Conservation (phyloP, 2,888 invertebrate species). For the Lasioglossum lativentre region DNA sequence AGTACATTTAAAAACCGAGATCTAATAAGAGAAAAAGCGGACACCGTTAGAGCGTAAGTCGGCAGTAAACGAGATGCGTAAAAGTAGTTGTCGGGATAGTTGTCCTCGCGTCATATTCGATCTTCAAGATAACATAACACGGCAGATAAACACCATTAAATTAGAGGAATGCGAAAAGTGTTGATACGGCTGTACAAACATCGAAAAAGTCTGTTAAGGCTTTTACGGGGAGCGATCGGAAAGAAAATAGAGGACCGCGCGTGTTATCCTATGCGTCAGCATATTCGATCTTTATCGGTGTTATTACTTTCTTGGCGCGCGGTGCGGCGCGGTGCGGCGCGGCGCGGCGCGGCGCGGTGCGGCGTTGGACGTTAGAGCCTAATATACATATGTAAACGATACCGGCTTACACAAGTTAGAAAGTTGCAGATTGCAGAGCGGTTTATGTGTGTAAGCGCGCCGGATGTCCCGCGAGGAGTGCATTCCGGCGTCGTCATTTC, state of each 20-base stretch:
- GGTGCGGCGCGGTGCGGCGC: too few relatives aligned
- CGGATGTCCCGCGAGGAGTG: constrained; percentile 5
- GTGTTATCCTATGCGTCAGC: constrained; percentile 4
- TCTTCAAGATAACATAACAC: neutral
- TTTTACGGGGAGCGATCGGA: neutral
- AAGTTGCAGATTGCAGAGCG: neutral
- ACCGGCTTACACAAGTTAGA: constrained; percentile 8
- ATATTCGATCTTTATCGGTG: neutral
- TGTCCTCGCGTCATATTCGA: neutral
- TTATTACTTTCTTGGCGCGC: constrained; percentile 15
- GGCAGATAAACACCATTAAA: neutral
- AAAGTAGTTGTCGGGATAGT: neutral
- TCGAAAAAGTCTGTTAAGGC: neutral
- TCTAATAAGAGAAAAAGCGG: neutral
- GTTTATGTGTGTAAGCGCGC: constrained; percentile 1
- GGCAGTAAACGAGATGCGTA: neutral
- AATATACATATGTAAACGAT: constrained; percentile 9
- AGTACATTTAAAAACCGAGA: neutral
- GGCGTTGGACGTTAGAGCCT: neutral
- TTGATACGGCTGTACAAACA: neutral
- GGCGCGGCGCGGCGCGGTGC: too few relatives aligned
- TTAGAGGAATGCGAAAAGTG: neutral
- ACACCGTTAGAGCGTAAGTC: neutral
- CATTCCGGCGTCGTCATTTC: constrained; percentile 33
- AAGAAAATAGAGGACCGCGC: neutral